A percentile compares a stretch with the other conserved stretches of the same genome.
Evolutionary conservation across 2,797 vertebrate species (phyloP).

Genomic region (Glyptemys insculpta): DNA sequence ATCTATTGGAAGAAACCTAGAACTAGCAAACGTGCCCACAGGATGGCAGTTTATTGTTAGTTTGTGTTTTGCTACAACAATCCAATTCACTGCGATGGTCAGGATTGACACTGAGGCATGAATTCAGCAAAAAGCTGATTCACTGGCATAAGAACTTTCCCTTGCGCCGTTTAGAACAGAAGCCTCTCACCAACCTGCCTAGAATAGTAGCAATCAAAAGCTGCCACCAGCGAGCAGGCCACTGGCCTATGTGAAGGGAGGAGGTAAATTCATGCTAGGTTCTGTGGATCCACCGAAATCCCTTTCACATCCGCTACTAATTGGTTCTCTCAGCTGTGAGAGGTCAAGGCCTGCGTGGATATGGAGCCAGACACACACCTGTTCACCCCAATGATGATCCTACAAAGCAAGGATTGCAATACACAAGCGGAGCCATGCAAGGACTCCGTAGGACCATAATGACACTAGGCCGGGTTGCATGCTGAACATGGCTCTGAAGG

Average conservation of each 20-base stretch:
- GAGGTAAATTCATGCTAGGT: rapidly evolving
- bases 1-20: constrained; percentile 10
- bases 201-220: rapidly evolving
- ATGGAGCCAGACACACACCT: not conserved
- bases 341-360: rapidly evolving
- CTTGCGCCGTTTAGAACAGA: rapidly evolving
- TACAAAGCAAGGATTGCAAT: rapidly evolving
- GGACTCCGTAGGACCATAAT: not conserved
- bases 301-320: rapidly evolving
- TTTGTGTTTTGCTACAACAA: not conserved
- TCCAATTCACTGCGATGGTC: rapidly evolving
- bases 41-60: rapidly evolving
- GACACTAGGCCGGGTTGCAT: rapidly evolving
- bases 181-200: not conserved
- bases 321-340: not conserved
- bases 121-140: not conserved
- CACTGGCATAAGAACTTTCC: not conserved
- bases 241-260: not conserved
- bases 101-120: not conserved
- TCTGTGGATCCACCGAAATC: not conserved
- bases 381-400: not conserved
- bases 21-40: not conserved
- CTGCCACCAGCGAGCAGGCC: not conserved
- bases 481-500: not conserved
- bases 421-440: rapidly evolving